These are phyloP conservation scores for Macrobrachium rosenbergii DNA, from an alignment of 1,140 invertebrate genomes.

Conservation along the genomic window DNA sequence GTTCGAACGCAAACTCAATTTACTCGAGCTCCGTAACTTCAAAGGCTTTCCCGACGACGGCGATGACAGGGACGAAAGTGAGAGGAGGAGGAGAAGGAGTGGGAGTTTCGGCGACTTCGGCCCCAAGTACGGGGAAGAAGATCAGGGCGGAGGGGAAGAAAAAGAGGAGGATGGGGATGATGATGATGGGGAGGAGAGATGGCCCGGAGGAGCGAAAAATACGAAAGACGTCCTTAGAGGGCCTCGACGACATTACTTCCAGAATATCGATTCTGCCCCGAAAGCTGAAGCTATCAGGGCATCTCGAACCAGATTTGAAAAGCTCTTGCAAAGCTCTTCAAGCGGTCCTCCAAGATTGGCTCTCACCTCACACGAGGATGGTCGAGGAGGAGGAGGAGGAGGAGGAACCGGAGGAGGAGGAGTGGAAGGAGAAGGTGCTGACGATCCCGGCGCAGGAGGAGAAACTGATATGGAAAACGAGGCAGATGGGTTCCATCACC, in stretches of 20 bases:
- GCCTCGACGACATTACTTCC: neutral
- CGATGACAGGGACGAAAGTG: too few species aligned
- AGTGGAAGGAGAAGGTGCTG: neutral
- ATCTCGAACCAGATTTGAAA: neutral
- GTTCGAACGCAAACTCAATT: too few species aligned
- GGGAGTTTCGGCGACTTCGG: too few species aligned
- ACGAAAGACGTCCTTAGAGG: too few species aligned
- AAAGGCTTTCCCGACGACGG: too few species aligned
- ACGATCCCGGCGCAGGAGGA: neutral
- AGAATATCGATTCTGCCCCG: neutral
- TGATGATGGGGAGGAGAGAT: too few species aligned
- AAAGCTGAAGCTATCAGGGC: neutral
- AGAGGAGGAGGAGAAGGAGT: too few species aligned
- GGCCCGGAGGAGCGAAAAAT: too few species aligned
- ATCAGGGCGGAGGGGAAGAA: too few species aligned
- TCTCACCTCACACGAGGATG: neutral
- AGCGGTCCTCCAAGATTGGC: neutral
- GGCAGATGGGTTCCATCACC: neutral
- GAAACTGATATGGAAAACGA: neutral
- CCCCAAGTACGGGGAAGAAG: too few species aligned
- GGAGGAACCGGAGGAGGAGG: neutral
- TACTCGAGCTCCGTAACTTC: too few species aligned
- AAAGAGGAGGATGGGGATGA: too few species aligned
- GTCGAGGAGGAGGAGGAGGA: neutral
- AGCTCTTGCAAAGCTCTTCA: neutral